Evolutionary conservation across 2,113 vertebrate genomes (phyloP).

Genomic region (Eptesicus fuscus): DNA sequence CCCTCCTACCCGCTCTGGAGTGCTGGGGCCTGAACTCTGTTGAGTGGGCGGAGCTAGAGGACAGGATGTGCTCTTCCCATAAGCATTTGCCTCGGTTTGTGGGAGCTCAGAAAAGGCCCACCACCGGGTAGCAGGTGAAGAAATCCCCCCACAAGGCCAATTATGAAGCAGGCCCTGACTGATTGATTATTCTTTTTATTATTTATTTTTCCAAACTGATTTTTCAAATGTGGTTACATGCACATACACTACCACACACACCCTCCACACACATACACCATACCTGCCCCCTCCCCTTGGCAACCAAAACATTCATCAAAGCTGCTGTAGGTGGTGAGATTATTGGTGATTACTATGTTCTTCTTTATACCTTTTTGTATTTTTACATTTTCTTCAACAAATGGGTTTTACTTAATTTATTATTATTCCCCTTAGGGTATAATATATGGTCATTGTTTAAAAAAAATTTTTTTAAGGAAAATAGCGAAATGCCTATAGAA

Average conservation of each 20-base stretch:
- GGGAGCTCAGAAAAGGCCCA: background rate
- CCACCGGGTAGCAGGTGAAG: background rate
- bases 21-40: background rate
- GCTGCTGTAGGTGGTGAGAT: background rate
- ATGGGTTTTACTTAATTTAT: background rate
- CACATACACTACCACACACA: background rate
- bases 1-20: fast-evolving
- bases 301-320: background rate
- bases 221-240: background rate
- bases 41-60: background rate
- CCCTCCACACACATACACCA: background rate
- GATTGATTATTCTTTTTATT: background rate
- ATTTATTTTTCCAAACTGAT: background rate
- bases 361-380: background rate
- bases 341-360: background rate
- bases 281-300: background rate
- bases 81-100: background rate
- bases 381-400: background rate
- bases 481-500: background rate
- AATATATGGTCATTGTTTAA: background rate
- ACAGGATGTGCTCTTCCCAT: background rate
- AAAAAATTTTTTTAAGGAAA: background rate
- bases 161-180: background rate
- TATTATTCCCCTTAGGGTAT: background rate
- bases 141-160: background rate